Conservation (phyloP, 2,113 vertebrate genomes). For the Murina feae region DNA sequence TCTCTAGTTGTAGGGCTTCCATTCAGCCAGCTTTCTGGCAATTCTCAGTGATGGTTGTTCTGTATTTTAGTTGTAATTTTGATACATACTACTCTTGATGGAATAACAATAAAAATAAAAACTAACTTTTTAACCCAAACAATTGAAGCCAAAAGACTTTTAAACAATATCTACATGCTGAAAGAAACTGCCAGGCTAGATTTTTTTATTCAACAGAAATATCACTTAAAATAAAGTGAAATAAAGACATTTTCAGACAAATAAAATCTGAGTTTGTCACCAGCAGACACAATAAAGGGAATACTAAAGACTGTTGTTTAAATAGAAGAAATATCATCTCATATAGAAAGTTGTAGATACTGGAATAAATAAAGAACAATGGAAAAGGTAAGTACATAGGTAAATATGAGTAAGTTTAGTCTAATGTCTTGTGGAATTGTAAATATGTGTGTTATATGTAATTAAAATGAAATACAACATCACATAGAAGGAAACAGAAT, state of each 20-base stretch:
- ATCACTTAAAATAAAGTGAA: not conserved
- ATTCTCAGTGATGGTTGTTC: too few species aligned
- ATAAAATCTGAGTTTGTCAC: not conserved
- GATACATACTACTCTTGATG: not conserved
- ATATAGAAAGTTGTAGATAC: not conserved
- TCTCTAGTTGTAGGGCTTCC: too few species aligned
- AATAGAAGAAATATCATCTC: not conserved
- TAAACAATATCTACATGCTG: not conserved
- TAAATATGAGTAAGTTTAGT: not conserved
- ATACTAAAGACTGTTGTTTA: not conserved
- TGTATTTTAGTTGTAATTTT: too few species aligned
- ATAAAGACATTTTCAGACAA: not conserved
- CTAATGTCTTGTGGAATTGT: not conserved
- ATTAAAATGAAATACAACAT: not conserved
- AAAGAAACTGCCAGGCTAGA: not conserved
- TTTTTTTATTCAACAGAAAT: not conserved
- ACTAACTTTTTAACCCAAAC: not conserved
- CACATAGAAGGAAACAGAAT: not conserved
- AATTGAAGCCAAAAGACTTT: not conserved
- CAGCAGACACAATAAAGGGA: not conserved
- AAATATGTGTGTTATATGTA: not conserved
- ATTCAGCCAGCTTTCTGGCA: too few species aligned
- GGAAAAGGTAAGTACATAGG: not conserved
- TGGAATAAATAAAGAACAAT: not conserved
- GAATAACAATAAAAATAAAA: constrained; percentile 13